phyloP scores from a whole-genome alignment of 1,140 invertebrate species.

The Drosophila athabasca region DNA sequence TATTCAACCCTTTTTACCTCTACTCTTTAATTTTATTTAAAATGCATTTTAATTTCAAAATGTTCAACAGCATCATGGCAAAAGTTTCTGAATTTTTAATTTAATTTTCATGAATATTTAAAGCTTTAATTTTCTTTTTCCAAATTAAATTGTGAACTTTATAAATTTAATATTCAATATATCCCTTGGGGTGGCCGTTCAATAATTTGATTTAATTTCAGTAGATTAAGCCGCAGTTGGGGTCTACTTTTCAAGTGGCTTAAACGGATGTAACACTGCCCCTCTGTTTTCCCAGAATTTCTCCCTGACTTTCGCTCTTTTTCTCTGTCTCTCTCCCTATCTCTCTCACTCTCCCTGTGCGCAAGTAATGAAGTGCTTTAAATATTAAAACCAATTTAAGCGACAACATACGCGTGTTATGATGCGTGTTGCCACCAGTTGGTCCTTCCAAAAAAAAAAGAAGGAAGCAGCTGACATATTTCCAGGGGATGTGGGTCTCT shows the following conservation, averaged over 20 bases:
- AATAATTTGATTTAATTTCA: constrained; percentile 56
- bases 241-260: constrained; percentile 38
- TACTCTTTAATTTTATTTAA: too few relatives aligned
- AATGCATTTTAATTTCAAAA: too few relatives aligned
- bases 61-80: too few relatives aligned
- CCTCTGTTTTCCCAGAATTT: background rate
- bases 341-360: constrained; percentile 2
- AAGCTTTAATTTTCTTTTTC: background rate
- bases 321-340: background rate
- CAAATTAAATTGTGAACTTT: constrained; percentile 6
- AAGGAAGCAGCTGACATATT: constrained; percentile 73
- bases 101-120: background rate
- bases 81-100: too few relatives aligned
- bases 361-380: constrained; percentile 78
- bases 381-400: constrained; percentile 83
- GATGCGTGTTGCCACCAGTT: constrained; percentile 66
- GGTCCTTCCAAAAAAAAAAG: constrained; percentile 12
- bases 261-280: constrained; percentile 14
- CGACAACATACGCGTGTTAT: constrained; percentile 80
- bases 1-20: too few relatives aligned
- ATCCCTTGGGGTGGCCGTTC: background rate
- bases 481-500: constrained; percentile 40
- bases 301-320: background rate
- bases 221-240: constrained; percentile 53
- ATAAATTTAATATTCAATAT: constrained; percentile 18